Evolutionary conservation across 2,888 invertebrate species (phyloP), one percentile per base, ranked within the genome.

Genomic region (Amphipoea oculea): DNA sequence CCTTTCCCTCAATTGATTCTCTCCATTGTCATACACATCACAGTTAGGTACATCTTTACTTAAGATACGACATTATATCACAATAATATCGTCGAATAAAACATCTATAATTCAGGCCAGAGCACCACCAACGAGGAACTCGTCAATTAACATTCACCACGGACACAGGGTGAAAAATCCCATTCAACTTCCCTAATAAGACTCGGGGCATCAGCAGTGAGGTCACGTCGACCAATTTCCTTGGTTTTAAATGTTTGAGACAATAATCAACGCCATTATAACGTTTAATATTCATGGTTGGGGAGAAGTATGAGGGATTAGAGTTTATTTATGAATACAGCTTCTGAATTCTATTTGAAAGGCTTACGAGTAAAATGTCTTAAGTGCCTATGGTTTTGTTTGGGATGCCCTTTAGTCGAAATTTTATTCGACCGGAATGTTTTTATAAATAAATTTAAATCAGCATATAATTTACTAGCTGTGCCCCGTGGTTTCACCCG

Each of bases 231-330:
- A 76, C 92, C 92, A 89, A 94, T 95, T 95, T 93, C 92, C 92
- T 92, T 91, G 92, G 92, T 94, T 94, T 94, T 90, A 94, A 94
- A 93, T 92, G 93, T 91, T 92, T 91, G 89, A 90, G 91, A 94
- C 95, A 95, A 95, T 95, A 94, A 95, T 95, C 94, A 93, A 91
- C 91, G 90, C 91, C 92, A 94, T 94, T 95, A 95, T 93, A 92
- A 93, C 91, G 92, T 84, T 89, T 85, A 92, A 89, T 89, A 90
- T 91, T 89, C 88, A 89, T 86, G 83, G 83, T 86, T 81, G 68
- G 76, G 88, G 88, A 76, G 79, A 69, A 83, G 70, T 85, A 71
- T 83, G 80, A 79, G 71, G 83, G 83, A 86, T 87, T 87, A 85
- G 71, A 79, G 77, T 81, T 88, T 85, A 89, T 86, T 88, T 86